phyloP scores from a whole-genome alignment of 2,113 vertebrate species.

The Atherinomorus stipes region DNA sequence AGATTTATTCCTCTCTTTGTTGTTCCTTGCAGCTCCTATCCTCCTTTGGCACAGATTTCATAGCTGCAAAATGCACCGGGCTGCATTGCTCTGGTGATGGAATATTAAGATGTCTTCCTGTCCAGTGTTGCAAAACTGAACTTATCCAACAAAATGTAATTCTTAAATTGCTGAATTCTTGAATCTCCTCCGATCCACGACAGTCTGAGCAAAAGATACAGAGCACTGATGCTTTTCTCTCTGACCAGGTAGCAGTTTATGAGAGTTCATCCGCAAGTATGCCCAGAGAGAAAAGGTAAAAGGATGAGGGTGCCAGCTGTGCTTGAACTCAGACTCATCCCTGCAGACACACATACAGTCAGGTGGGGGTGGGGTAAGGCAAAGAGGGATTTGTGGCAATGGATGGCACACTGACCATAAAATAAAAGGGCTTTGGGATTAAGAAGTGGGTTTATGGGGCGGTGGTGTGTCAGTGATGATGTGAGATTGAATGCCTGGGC shows the following conservation, averaged over 20 bases:
- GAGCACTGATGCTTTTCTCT: too few relatives aligned
- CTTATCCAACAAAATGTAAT: slow-evolving; percentile 30
- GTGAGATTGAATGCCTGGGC: slow-evolving; percentile 67
- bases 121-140: slow-evolving; percentile 29
- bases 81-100: not conserved
- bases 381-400: slow-evolving; percentile 70
- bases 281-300: slow-evolving; percentile 39
- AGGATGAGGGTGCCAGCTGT: slow-evolving; percentile 57
- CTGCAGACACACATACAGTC: slow-evolving; percentile 7
- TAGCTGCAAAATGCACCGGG: slow-evolving; percentile 14
- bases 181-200: slow-evolving; percentile 11
- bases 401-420: slow-evolving; percentile 68
- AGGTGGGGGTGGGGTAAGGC: slow-evolving; percentile 49
- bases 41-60: slow-evolving; percentile 42
- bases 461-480: slow-evolving; percentile 57
- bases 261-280: slow-evolving; percentile 17
- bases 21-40: slow-evolving; percentile 17
- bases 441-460: slow-evolving; percentile 83
- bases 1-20: slow-evolving; percentile 24
- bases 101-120: slow-evolving; percentile 29
- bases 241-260: slow-evolving; percentile 34
- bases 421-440: slow-evolving; percentile 80
- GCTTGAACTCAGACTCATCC: slow-evolving; percentile 49
- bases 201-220: not conserved
- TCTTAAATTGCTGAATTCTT: not conserved